phyloP scores from a whole-genome alignment of 2,113 vertebrate species.

The Sturnus vulgaris region DNA sequence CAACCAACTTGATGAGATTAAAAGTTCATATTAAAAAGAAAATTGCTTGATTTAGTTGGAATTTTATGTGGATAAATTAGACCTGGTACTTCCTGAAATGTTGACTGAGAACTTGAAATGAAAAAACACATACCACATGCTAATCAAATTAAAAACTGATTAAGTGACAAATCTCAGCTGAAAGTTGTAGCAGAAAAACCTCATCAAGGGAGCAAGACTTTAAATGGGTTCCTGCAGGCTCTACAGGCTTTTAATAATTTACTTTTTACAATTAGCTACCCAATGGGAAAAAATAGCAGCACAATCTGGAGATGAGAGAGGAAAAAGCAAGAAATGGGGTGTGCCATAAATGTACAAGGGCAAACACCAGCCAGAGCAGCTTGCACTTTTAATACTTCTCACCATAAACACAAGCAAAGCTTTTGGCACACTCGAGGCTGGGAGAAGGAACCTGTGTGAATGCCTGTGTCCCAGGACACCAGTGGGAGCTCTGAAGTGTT shows the following conservation, averaged over 20 bases:
- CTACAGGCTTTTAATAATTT: background rate
- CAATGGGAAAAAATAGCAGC: background rate
- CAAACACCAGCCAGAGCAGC: background rate
- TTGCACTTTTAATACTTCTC: background rate
- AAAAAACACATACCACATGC: background rate
- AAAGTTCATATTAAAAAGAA: background rate
- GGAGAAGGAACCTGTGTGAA: background rate
- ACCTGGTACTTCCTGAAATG: background rate
- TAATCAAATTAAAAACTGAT: slow-evolving; percentile 39
- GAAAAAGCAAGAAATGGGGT: background rate
- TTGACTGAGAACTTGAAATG: background rate
- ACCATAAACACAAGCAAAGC: background rate
- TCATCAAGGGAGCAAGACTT: background rate
- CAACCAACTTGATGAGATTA: background rate
- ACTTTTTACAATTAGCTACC: background rate
- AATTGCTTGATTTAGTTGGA: background rate
- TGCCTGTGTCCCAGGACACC: background rate
- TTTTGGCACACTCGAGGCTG: background rate
- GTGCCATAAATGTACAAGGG: background rate
- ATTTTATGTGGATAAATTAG: background rate
- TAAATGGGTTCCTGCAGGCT: background rate
- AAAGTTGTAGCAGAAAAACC: background rate
- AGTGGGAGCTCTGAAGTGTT: rapidly evolving
- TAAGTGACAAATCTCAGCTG: background rate
- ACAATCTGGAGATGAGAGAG: background rate